A percentile compares a stretch with the other conserved stretches of the same genome.
Evolutionary conservation across 2,888 invertebrate genomes (phyloP).

Genomic region (Drosophila borborema): DNA sequence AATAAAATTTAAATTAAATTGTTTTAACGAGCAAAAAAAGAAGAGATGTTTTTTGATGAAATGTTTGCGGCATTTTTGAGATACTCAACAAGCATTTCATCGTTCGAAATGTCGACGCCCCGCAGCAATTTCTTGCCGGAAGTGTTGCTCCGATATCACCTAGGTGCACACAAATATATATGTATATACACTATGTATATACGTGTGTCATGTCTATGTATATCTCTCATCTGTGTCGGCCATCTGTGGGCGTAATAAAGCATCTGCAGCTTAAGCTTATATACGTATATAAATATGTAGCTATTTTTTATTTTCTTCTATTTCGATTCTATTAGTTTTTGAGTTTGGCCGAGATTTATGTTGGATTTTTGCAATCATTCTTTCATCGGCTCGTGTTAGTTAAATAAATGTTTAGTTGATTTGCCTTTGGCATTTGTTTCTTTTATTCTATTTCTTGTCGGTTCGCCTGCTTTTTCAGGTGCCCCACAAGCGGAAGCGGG

Average conservation of each 20-base stretch:
- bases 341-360: conserved; percentile 67
- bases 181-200: conserved; percentile 22
- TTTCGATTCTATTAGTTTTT: conserved; percentile 45
- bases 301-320: conserved; percentile 35
- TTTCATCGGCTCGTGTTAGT: conserved; percentile 53
- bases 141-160: conserved; percentile 69
- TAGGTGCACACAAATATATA: conserved; percentile 14
- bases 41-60: conserved; percentile 22
- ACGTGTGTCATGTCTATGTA: conserved; percentile 19
- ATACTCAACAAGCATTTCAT: conserved; percentile 38
- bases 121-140: conserved; percentile 60
- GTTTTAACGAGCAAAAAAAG: conserved; percentile 36
- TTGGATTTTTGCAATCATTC: conserved; percentile 79
- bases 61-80: conserved; percentile 57
- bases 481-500: conserved; percentile 57
- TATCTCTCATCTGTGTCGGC: conserved; percentile 56
- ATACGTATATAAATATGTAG: not conserved
- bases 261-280: conserved; percentile 69
- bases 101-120: conserved; percentile 32
- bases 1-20: conserved; percentile 73
- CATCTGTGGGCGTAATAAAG: conserved; percentile 77
- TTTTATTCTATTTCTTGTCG: conserved; percentile 2
- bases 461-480: conserved; percentile 67
- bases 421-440: conserved; percentile 41
- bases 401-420: conserved; percentile 73